Percentiles rank a stretch among this genome's conserved stretches.
phyloP scores from a whole-genome alignment of 2,113 vertebrate genomes.

The Miniopterus natalensis region DNA sequence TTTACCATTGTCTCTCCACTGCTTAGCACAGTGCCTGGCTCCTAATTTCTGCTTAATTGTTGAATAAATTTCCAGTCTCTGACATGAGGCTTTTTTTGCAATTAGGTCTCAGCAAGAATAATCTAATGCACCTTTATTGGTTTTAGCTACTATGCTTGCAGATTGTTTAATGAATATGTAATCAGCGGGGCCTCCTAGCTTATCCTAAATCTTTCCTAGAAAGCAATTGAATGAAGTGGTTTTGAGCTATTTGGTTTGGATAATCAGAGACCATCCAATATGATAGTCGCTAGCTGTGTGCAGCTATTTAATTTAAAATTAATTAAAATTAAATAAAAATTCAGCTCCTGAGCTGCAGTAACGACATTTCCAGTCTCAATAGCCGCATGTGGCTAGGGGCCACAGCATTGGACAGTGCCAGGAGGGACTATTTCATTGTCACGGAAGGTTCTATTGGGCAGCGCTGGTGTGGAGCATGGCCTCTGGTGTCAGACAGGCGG shows the following conservation, averaged over 20 bases:
- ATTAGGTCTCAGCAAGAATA: conserved; percentile 59
- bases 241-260: conserved; percentile 28
- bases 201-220: conserved; percentile 46
- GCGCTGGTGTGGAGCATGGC: not conserved
- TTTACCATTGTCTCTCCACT: not conserved
- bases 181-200: not conserved
- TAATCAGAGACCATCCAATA: not conserved
- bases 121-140: conserved; percentile 50
- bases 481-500: not conserved
- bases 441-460: not conserved
- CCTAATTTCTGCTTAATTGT: conserved; percentile 48
- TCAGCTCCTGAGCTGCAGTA: not conserved
- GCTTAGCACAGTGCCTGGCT: not conserved
- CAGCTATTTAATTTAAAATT: conserved; percentile 45
- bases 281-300: not conserved
- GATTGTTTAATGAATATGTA: conserved; percentile 61
- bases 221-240: conserved; percentile 1
- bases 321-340: conserved; percentile 42
- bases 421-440: not conserved
- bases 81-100: conserved; percentile 18
- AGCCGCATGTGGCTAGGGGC: not conserved
- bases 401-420: not conserved
- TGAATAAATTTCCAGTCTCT: conserved; percentile 44
- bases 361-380: not conserved
- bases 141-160: conserved; percentile 39